Evolutionary conservation across 2,888 invertebrate species (phyloP).

Genomic region (Beris chalybata): DNA sequence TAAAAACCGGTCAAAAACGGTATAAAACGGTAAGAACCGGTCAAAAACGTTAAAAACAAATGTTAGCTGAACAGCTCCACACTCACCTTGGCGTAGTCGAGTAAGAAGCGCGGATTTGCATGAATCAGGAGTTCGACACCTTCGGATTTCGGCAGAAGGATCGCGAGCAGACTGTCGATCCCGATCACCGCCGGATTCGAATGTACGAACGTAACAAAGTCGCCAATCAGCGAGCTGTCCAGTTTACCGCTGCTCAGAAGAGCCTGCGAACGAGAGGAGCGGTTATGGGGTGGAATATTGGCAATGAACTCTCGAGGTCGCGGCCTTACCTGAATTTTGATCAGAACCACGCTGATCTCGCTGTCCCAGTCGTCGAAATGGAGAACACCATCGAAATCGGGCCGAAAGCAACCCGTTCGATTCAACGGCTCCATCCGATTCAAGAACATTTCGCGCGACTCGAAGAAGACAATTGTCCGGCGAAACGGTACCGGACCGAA

Average conservation of each 20-base stretch:
- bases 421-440: conserved; percentile 36
- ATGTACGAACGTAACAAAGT: conserved; percentile 65
- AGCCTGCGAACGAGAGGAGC: conserved; percentile 59
- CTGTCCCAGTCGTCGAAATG: conserved; percentile 34
- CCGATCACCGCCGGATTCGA: conserved; percentile 61
- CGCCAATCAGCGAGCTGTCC: conserved; percentile 61
- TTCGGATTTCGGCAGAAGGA: conserved; percentile 59
- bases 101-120: conserved; percentile 63
- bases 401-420: conserved; percentile 19
- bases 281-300: too few species aligned
- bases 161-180: conserved; percentile 59
- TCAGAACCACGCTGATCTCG: conserved; percentile 29
- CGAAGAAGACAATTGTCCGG: conserved; percentile 36
- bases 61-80: too few species aligned
- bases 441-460: conserved; percentile 33
- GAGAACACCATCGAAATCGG: conserved; percentile 27
- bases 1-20: too few species aligned
- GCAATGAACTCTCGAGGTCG: background rate
- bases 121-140: conserved; percentile 61
- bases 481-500: conserved; percentile 8
- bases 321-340: conserved; percentile 36
- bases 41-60: background rate
- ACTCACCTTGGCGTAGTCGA: conserved; percentile 67
- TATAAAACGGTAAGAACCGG: too few species aligned
- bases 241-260: conserved; percentile 62